Base-by-base conservation (phyloP, 2,113 vertebrate species). In the Recurvirostra avosetta region DNA sequence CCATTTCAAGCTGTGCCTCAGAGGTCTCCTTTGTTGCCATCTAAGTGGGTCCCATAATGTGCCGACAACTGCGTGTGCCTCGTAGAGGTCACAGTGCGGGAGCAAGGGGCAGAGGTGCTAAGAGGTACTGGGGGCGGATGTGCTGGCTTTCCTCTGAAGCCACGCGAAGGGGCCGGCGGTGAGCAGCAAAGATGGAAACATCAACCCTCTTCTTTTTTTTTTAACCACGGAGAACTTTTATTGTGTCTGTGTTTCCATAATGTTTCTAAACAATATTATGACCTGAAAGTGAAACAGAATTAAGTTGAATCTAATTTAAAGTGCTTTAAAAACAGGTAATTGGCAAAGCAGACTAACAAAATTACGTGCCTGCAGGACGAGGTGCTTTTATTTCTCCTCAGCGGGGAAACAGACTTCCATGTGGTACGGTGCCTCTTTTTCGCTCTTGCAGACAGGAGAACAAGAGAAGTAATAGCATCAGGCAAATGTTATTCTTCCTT, bases 271-370 rank as follows among this genome's bases (percentile, higher is more conserved):
- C 71, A 90, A n/a, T 93, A 80, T 94, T 91, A 62, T 36, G 55
- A 88, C 86, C 63, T 74, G 74, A 91, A 95, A 95, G 90, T 88
- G 90, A 94, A 96, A 80, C 50, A 80, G 78, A 88, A 95, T 94
- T 79, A 82, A 90, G 85, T 45, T 79, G 62, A 88, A 91, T 97
- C 92, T 94, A 79, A 88, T 97, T 92, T 95, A 27, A 96, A 96
- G 84, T 49, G 91, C 91, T 92, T 97, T 79, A 82, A 91, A 94
- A 94, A 32, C 50, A 94, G 94, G 55, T 95, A 95, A 93, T 88
- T 94, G 95, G 78, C 66, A 91, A 86, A 90, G 89, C 91, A 96
- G 91, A 82, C 84, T 76, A 91, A 90, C 84, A 90, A 73, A 90
- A 95, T 90, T 90, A 55, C 0, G 0, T 86, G 91, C 38, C 89